A percentile compares a stretch with the other conserved stretches of the same genome.
phyloP scores from a whole-genome alignment of 2,888 invertebrate species.

The Aromia moschata region DNA sequence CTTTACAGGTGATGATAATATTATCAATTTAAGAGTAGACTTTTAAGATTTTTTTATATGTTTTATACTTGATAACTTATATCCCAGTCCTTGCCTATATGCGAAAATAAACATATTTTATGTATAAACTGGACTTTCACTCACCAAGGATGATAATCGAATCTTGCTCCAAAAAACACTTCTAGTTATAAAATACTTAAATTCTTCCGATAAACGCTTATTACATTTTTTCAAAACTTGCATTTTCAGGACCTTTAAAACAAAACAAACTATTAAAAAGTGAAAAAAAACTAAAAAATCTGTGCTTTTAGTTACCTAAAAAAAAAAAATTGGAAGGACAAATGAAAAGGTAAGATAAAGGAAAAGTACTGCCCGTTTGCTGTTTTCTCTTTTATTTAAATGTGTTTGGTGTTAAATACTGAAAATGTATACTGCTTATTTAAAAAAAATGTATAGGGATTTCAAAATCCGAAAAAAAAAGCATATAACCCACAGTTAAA shows the following conservation, averaged over 20 bases:
- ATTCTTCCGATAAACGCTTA: not conserved
- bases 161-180: not conserved
- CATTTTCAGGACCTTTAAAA: not conserved
- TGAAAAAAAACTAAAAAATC: not conserved
- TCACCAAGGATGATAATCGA: not conserved
- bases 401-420: constrained; percentile 12
- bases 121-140: constrained; percentile 3
- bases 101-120: constrained; percentile 35
- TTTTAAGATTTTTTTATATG: constrained; percentile 41
- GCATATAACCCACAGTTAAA: not conserved
- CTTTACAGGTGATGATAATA: constrained; percentile 41
- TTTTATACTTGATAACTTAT: constrained; percentile 39
- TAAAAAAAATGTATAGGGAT: constrained; percentile 12
- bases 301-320: not conserved
- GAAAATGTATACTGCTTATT: constrained; percentile 8
- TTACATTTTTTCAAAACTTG: not conserved
- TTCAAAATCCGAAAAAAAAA: constrained; percentile 1
- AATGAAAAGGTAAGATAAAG: too few relatives aligned
- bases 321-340: too few relatives aligned
- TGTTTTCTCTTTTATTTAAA: constrained; percentile 9
- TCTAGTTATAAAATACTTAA: not conserved
- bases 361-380: too few relatives aligned
- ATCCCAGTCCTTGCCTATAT: constrained; percentile 40
- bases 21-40: constrained; percentile 34
- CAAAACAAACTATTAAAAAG: not conserved